Evolutionary conservation across 2,888 invertebrate genomes (phyloP).

Genomic region (Mellilla xanthometata): DNA sequence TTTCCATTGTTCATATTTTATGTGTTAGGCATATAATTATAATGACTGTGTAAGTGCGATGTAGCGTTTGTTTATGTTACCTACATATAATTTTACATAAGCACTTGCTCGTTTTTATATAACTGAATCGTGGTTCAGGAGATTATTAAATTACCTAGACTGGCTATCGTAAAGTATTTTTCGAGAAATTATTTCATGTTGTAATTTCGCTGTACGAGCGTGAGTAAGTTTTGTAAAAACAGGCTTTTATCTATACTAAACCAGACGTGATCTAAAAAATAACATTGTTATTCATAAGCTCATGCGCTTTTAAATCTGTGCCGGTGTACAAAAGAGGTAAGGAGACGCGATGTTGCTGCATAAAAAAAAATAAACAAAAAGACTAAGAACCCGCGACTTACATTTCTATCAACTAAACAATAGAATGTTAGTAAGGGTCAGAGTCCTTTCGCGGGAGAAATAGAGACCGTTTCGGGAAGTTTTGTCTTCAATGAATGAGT

Average conservation of each 20-base stretch:
- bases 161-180: no score
- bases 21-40: no score
- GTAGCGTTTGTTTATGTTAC: no score
- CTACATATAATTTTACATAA: no score
- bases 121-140: no score
- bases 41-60: no score
- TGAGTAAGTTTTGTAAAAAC: no score
- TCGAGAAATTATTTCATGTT: no score
- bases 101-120: no score
- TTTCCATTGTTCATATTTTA: no score
- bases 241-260: not conserved
- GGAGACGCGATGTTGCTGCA: not conserved
- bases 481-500: conserved; percentile 28
- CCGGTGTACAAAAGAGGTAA: conserved; percentile 14
- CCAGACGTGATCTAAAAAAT: conserved; percentile 3
- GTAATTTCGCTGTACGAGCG: no score
- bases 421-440: conserved; percentile 26
- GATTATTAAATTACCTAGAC: no score
- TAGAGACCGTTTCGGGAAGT: conserved; percentile 13
- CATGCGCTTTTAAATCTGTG: conserved; percentile 10
- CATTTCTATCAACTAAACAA: conserved; percentile 19
- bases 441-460: conserved; percentile 20
- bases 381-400: conserved; percentile 12
- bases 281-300: conserved; percentile 15
- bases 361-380: conserved; percentile 11